A percentile compares a stretch with the other conserved stretches of the same genome.
Evolutionary conservation across 2,113 vertebrate genomes (phyloP).

Genomic region (Lontra canadensis): DNA sequence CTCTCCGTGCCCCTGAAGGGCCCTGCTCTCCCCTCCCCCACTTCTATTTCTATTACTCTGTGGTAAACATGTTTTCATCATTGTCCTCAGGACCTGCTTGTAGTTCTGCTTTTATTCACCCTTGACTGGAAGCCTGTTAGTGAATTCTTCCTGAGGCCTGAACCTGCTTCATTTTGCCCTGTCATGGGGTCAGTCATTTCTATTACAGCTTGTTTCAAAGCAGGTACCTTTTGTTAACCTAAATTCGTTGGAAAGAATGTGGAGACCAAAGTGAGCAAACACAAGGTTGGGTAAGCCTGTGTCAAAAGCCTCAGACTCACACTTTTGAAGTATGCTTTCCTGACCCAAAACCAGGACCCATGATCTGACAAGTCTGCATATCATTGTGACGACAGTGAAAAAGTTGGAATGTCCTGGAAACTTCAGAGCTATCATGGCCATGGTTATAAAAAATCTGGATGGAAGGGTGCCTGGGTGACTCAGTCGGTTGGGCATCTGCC

Average conservation of each 20-base stretch:
- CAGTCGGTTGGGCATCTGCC: too few relatives aligned
- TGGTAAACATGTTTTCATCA: conserved; percentile 49
- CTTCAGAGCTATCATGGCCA: background rate
- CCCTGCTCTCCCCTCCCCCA: background rate
- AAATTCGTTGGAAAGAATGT: background rate
- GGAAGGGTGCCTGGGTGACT: background rate
- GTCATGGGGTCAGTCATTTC: background rate
- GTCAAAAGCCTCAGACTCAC: background rate
- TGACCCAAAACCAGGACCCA: background rate
- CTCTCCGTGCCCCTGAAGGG: background rate
- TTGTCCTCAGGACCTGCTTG: background rate
- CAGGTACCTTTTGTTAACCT: background rate
- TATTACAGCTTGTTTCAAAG: background rate
- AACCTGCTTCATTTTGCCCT: background rate
- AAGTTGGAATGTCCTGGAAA: background rate
- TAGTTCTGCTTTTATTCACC: conserved; percentile 40
- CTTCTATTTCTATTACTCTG: background rate
- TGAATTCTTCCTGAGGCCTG: background rate
- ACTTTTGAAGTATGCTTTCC: background rate
- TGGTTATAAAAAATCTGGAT: background rate
- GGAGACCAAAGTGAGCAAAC: background rate
- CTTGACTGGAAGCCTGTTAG: background rate
- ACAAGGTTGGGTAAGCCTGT: background rate
- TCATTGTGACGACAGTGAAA: background rate
- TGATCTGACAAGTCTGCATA: background rate